Conservation (phyloP, 2,113 vertebrate species). For the Sinocyclocheilus maitianheensis region DNA sequence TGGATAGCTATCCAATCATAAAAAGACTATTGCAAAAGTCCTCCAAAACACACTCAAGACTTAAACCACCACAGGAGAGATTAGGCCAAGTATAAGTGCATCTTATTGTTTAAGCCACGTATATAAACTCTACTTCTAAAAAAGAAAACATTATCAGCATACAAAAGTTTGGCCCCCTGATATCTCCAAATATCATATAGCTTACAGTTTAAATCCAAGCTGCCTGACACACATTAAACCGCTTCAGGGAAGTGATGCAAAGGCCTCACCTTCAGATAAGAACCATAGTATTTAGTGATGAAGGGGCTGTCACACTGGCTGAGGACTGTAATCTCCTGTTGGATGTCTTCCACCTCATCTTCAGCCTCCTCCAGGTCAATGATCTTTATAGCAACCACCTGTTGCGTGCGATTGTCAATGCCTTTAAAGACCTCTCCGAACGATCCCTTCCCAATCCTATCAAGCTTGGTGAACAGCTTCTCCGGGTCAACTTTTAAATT, state of each 20-base stretch:
- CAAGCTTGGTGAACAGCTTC: constrained; percentile 93
- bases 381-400: constrained; percentile 97
- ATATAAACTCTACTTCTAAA: not conserved
- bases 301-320: constrained; percentile 98
- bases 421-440: constrained; percentile 99
- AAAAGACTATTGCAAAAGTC: not conserved
- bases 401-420: constrained; percentile 97
- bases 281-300: constrained; percentile 97
- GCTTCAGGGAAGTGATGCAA: not conserved
- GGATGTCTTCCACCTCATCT: constrained; percentile 98
- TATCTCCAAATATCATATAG: too few relatives aligned
- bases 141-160: not conserved
- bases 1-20: not conserved
- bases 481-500: constrained; percentile 91
- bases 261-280: constrained; percentile 71
- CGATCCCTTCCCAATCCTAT: constrained; percentile 96
- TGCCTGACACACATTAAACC: not conserved
- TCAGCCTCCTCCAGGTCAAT: constrained; percentile 98
- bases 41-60: not conserved
- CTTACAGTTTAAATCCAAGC: not conserved
- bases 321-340: constrained; percentile 97
- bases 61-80: not conserved
- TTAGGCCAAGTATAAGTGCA: not conserved
- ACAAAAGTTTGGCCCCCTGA: not conserved
- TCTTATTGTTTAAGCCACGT: not conserved